Evolutionary conservation across 2,797 vertebrate genomes (phyloP).

Genomic region (Delichon dasypus): DNA sequence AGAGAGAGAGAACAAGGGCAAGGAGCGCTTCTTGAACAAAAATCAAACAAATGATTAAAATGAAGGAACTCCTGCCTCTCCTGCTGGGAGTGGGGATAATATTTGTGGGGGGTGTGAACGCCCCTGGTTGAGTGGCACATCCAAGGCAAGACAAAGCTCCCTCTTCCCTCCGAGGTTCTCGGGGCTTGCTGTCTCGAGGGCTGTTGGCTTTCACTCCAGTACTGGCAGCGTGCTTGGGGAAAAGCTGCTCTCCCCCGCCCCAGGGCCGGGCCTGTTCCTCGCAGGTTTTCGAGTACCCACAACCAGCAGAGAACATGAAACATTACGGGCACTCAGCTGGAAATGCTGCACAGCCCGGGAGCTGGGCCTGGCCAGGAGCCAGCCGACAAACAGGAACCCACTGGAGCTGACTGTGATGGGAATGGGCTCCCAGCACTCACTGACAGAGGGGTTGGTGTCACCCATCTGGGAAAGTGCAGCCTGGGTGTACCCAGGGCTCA

Average conservation of each 20-base stretch:
- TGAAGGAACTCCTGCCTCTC: background rate
- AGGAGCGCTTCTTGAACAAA: background rate
- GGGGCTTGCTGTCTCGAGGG: background rate
- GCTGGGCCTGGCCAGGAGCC: background rate
- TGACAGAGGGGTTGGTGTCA: background rate
- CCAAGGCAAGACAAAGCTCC: background rate
- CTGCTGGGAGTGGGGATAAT: background rate
- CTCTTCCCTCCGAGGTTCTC: background rate
- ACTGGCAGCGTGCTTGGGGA: background rate
- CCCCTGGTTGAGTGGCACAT: background rate
- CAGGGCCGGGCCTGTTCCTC: background rate
- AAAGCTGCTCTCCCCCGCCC: background rate
- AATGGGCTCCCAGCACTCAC: background rate
- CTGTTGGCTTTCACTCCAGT: too few species aligned
- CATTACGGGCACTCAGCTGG: constrained; percentile 1
- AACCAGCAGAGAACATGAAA: constrained; percentile 28
- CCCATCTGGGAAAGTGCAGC: background rate
- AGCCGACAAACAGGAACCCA: constrained; percentile 32
- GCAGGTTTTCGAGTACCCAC: background rate
- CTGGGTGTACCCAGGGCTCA: background rate
- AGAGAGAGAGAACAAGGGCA: background rate
- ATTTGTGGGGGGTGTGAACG: background rate
- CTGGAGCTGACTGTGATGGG: background rate
- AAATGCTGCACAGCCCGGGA: background rate
- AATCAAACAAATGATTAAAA: background rate